A percentile compares a stretch with the other conserved stretches of the same genome.
Conservation (phyloP, 2,797 vertebrate genomes). For the Catostomus latipinnis region DNA sequence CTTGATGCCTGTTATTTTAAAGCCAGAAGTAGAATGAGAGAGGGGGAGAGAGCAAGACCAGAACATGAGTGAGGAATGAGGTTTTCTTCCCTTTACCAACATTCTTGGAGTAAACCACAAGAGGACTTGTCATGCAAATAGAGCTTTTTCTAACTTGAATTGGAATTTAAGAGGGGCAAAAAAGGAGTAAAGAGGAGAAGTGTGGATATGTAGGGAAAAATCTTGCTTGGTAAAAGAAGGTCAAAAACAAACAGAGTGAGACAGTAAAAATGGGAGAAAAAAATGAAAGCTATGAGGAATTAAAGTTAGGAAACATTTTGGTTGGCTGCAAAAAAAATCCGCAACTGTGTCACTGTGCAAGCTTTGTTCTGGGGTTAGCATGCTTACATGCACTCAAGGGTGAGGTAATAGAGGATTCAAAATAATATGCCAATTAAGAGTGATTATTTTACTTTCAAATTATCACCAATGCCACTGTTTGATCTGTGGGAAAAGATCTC, state of each 20-base stretch:
- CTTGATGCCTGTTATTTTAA: conserved; percentile 15
- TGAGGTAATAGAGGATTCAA: conserved; percentile 7
- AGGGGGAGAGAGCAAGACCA: neutral
- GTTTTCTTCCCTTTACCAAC: conserved; percentile 41
- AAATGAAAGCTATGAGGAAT: conserved; percentile 28
- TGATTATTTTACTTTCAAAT: conserved; percentile 20
- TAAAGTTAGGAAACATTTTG: conserved; percentile 37
- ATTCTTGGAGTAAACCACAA: conserved; percentile 50
- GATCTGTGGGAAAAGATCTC: conserved; percentile 38
- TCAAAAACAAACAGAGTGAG: neutral
- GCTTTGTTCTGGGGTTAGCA: conserved; percentile 24
- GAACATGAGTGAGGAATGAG: conserved; percentile 30
- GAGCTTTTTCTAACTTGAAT: conserved; percentile 24
- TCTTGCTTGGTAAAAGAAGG: conserved; percentile 30
- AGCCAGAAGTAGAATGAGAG: conserved; percentile 22
- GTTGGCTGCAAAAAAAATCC: conserved; percentile 24
- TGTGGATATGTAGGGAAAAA: conserved; percentile 35
- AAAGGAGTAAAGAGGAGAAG: conserved; percentile 4
- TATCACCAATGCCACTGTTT: neutral
- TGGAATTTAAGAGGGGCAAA: conserved; percentile 36
- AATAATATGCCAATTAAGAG: neutral
- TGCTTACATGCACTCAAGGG: neutral
- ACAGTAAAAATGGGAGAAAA: neutral
- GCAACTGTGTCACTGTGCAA: conserved; percentile 31
- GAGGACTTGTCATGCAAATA: conserved; percentile 52